Percentiles rank a stretch among this genome's conserved stretches.
These are phyloP conservation scores for Hyperoplus lanceolatus DNA, from an alignment of 2,797 vertebrate genomes.

Conservation along the genomic window DNA sequence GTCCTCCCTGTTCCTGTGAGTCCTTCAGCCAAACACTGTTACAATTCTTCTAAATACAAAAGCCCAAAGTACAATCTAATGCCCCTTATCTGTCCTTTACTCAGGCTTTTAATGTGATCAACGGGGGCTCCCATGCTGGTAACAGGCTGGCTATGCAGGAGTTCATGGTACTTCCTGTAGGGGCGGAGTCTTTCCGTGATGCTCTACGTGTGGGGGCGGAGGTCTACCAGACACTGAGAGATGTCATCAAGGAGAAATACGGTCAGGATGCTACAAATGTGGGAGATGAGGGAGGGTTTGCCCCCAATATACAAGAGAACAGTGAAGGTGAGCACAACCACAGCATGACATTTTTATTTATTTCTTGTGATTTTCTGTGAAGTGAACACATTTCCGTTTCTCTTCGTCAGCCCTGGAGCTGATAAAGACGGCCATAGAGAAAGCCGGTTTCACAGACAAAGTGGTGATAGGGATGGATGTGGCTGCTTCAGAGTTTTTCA, in stretches of 20 bases:
- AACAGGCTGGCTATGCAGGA: constrained; percentile 96
- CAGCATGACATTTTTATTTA: background rate
- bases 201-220: constrained; percentile 92
- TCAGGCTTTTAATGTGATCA: constrained; percentile 96
- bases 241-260: constrained; percentile 94
- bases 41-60: background rate
- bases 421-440: constrained; percentile 93
- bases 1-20: constrained; percentile 94
- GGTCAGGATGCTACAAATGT: constrained; percentile 95
- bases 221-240: constrained; percentile 94
- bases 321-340: constrained; percentile 88
- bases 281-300: constrained; percentile 95
- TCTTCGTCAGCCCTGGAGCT: constrained; percentile 89
- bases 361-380: background rate
- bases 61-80: background rate
- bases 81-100: background rate
- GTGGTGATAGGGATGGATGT: constrained; percentile 96
- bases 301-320: constrained; percentile 94
- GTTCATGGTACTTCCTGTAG: constrained; percentile 95
- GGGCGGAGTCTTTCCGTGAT: constrained; percentile 93
- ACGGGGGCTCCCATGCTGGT: constrained; percentile 93
- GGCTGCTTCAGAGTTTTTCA: constrained; percentile 93
- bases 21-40: background rate
- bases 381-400: background rate
- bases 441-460: constrained; percentile 93